Evolutionary conservation across 2,888 invertebrate genomes (phyloP).

Genomic region (Lutraria lutraria): DNA sequence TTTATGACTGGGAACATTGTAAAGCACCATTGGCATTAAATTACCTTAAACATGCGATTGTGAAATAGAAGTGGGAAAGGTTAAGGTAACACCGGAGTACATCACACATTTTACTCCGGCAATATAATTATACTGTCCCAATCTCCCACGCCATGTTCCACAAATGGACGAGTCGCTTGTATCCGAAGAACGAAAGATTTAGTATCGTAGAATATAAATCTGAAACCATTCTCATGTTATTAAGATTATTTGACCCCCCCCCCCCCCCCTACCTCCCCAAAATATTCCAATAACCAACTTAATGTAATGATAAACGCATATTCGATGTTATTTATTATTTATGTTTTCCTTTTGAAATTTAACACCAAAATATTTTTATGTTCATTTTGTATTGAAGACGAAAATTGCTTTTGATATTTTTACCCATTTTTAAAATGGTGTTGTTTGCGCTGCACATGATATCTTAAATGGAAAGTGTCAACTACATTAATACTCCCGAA

Average conservation of each 20-base stretch:
- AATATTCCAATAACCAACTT: background rate
- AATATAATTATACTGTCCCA: background rate
- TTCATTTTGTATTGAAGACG: background rate
- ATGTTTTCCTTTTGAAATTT: background rate
- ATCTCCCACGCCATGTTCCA: background rate
- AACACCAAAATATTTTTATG: background rate
- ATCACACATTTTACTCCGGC: background rate
- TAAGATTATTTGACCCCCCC: background rate
- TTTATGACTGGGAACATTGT: too few relatives aligned
- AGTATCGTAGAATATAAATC: background rate
- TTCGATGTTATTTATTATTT: background rate
- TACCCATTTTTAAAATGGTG: background rate
- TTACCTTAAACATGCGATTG: background rate
- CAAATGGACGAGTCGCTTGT: background rate
- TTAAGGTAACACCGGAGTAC: background rate
- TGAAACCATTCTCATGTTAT: background rate
- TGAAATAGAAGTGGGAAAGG: background rate
- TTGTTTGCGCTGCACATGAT: background rate
- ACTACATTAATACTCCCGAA: background rate
- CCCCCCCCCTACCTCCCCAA: background rate
- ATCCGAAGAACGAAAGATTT: background rate
- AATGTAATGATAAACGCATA: background rate
- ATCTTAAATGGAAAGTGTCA: constrained; percentile 18
- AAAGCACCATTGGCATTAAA: background rate
- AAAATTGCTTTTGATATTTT: constrained; percentile 18